Evolutionary conservation across 2,888 invertebrate genomes (phyloP), one percentile per base, ranked within the genome.

Genomic region (Torymus tubicola): DNA sequence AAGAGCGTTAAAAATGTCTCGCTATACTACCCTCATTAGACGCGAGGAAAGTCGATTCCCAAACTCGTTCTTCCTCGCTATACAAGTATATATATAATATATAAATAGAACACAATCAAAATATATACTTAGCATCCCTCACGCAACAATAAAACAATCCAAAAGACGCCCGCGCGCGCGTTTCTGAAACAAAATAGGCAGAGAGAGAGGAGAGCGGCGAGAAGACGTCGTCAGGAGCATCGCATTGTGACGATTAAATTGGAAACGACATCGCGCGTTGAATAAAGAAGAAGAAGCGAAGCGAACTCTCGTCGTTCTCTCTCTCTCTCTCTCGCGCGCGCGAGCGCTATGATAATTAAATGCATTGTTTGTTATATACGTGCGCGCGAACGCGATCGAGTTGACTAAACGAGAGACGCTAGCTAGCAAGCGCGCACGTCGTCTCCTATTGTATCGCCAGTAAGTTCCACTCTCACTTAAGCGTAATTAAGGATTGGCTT

Each of bases 401-500:
- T 31, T 31, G 31, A 31, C 31, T 31, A 31, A 31, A 31, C 31
- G 31, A 31, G 31, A 31, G 31, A 31, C 31, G 31, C 4, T 31
- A 5, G 31, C 31, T n/a, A n/a, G n/a, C n/a, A n/a, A n/a, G 31
- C 3, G 31, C 31, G 31, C 3, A 65, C 58, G 42, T 42, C 24
- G 58, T 57, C 64, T 63, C 64, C 16, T 31, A 77, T 77, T 77
- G 70, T 77, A 70, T 64, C 63, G 69, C 31, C 55, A 76, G 76
- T 50, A 64, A 77, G 64, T 77, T 70, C 16, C 57, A 70, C 64
- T n/a, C 63, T 24, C 64, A 53, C 68, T 55, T 31, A 18, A 76
- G 68, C 58, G 75, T 68, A 75, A 75, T 75, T 75, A 75, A 75
- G 68, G 68, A 75, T 75, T 60, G 68, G 67, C 68, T 75, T 67